Percentiles rank a stretch among this genome's conserved stretches.
Evolutionary conservation across 2,113 vertebrate species (phyloP).

Genomic region (Eidolon helvum): DNA sequence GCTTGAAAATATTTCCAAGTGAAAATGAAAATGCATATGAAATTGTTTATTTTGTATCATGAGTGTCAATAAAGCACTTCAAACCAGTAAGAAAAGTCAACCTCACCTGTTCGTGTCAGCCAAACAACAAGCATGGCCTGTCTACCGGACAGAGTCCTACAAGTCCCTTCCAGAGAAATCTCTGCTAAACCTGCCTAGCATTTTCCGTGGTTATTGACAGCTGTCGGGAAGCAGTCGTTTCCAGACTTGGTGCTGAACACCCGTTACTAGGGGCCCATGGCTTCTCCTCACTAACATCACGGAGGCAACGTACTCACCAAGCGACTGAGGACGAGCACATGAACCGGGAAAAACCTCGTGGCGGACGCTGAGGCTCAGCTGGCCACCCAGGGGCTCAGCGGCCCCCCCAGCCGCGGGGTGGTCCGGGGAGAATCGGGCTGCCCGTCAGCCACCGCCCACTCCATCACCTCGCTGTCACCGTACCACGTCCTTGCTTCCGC

Average conservation of each 20-base stretch:
- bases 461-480: fast-evolving
- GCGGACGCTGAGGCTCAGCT: not conserved
- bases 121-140: no score
- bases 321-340: not conserved
- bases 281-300: not conserved
- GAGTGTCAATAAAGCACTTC: not conserved
- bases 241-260: not conserved
- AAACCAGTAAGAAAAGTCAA: not conserved
- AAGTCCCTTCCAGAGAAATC: not conserved
- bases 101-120: fast-evolving
- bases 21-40: not conserved
- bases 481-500: not conserved
- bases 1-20: not conserved
- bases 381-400: no score
- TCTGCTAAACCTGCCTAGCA: not conserved
- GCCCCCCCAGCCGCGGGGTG: no score
- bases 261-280: not conserved
- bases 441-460: not conserved
- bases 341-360: not conserved
- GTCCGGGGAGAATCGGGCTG: no score
- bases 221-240: not conserved
- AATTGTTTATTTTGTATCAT: not conserved
- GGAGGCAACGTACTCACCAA: not conserved
- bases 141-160: not conserved
- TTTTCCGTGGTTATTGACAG: no score